Base-by-base conservation (phyloP, 1,140 invertebrate genomes). In the Heliothis subflexa region DNA sequence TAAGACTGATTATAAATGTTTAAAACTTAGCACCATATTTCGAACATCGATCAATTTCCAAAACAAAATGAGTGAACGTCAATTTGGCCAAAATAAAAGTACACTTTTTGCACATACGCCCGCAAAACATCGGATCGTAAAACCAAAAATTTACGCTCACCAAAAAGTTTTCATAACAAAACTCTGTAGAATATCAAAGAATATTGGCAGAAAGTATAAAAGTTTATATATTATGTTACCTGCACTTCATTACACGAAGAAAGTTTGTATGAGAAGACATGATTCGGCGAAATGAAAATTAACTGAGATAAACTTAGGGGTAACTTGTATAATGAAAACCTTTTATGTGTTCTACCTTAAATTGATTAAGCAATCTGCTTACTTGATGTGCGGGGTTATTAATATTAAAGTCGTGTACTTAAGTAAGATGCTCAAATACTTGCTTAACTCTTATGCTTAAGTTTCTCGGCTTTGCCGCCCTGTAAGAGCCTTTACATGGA, bases 201-300 rank as follows among this genome's bases (percentile, higher is more conserved):
- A 83, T 83, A 81, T 88, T 84, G 80, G 75, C 79, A 81, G 73
- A 73, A 71, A 68, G 66, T 66, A 76, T n/a, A 73, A 62, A 78
- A 80, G 68, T 79, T 83, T 79, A 49, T 73, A 59, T 28, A 57
- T 76, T 62, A 59, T 50, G 61, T 78, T 77, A 81, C 81, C 77
- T 83, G 78, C 81, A 88, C 74, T 85, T 88, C 84, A 87, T 89
- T 89, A 88, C 66, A 86, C 81, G 83, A 82, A 81, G 77, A 64
- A 83, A 88, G 55, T 88, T 87, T 79, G 73, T 73, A 59, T 77
- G 72, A 81, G 55, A 76, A 78, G 59, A 82, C 76, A 81, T 78
- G 81, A 85, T 70, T 80, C 78, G 70, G 68, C 62, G 73, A 76
- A 76, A 79, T 61, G 54, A 78, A 81, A 83, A 78, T 85, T 83